Base-by-base conservation (phyloP, 2,113 vertebrate species). In the Xiphophorus hellerii region DNA sequence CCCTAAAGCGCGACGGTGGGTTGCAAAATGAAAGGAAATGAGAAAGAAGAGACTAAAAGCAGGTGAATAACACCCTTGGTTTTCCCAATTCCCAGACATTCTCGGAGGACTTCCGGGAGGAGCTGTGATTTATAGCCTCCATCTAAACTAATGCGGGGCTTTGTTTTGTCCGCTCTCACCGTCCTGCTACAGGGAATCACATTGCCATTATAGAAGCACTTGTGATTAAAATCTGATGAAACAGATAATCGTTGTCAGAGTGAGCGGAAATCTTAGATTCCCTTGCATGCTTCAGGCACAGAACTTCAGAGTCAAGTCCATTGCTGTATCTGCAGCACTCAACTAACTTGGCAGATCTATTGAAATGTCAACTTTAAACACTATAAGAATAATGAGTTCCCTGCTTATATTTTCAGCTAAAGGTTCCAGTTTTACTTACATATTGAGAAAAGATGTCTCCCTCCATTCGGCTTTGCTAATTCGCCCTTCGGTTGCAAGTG, bases 361-460 rank as follows among this genome's bases (percentile, higher is more conserved):
- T 48, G 44, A 48, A 48, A 48, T 17, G 44, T 48, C 17, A 58
- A 58, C 7, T 37, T 66, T 1, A 37, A 22, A 66, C 20, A 12
- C 20, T 33, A n/a, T 5, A 6, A n/a, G 1, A 6, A n/a, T n/a
- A 4, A 20, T 66, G 6, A 37, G 5, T 69, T 58, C n/a, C 35
- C 17, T 70, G 17, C 25, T 35, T 42, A 29, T 37, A 65, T 82
- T 68, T 58, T 31, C 60, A 44, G 7, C 31, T 28, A 25, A 74
- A 73, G 13, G 4, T 15, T 61, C 10, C 1, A 14, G 9, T 65
- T 37, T 30, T 74, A 92, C 91, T 89, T 78, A 92, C 92, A 90
- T 69, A 15, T 88, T 83, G 4, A 92, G 85, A 75, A 93, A 92
- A 71, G 90, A 92, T 0, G 92, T 93, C 76, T 93, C 91, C 37